Evolutionary conservation across 1,140 invertebrate species (phyloP).

Genomic region (Drosophila bocki): DNA sequence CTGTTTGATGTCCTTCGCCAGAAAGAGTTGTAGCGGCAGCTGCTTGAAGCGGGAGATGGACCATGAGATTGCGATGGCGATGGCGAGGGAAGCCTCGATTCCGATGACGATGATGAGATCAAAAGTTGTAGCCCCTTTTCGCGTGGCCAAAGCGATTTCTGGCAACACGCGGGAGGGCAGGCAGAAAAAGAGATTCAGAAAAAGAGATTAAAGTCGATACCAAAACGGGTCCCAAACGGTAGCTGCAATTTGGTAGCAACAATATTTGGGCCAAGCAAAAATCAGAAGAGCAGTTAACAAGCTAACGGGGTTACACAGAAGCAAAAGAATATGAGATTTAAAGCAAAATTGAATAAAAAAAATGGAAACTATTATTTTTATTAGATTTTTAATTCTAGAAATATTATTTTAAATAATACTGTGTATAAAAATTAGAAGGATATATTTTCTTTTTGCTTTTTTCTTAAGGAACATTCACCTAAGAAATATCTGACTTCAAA

Average conservation of each 20-base stretch:
- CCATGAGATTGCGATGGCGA: slow-evolving; percentile 7
- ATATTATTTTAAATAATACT: neutral
- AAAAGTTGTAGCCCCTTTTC: slow-evolving; percentile 32
- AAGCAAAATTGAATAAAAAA: neutral
- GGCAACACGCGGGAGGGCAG: slow-evolving; percentile 67
- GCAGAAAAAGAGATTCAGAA: slow-evolving; percentile 9
- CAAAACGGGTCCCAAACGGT: slow-evolving; percentile 64
- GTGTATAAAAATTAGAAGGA: fast-evolving
- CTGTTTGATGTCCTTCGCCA: slow-evolving; percentile 80
- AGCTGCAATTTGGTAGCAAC: slow-evolving; percentile 70
- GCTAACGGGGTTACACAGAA: slow-evolving; percentile 3
- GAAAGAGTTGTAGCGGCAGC: slow-evolving; percentile 55
- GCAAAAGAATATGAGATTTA: neutral
- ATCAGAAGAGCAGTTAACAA: slow-evolving; percentile 38
- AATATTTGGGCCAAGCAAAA: slow-evolving; percentile 60
- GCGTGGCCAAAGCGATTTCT: slow-evolving; percentile 74
- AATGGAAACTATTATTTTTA: neutral
- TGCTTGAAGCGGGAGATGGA: slow-evolving; percentile 9
- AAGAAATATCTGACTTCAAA: slow-evolving; percentile 7
- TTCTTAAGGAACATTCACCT: neutral
- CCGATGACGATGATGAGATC: slow-evolving; percentile 50
- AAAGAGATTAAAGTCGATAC: slow-evolving; percentile 67
- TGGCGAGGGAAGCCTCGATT: slow-evolving; percentile 10
- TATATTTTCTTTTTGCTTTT: neutral
- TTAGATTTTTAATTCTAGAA: neutral